A percentile compares a stretch with the other conserved stretches of the same genome.
Evolutionary conservation across 2,888 invertebrate species (phyloP).

Genomic region (Hirtodrosophila histrioides): DNA sequence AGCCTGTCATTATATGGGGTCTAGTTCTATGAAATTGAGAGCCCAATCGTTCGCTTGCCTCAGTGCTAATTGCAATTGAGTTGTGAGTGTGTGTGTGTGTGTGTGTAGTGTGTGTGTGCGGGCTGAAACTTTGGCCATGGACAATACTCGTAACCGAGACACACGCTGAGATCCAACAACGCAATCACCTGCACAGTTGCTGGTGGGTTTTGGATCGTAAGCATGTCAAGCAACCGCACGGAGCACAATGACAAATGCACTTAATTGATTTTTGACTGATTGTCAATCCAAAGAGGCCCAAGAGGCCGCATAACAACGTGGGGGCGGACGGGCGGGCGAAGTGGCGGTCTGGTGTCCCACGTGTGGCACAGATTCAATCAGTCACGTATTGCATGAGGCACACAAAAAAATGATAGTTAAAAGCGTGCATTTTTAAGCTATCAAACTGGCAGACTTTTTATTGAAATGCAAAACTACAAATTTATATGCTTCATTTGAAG

Average conservation of each 20-base stretch:
- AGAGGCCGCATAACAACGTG: background rate
- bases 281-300: constrained; percentile 30
- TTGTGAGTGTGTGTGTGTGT: constrained; percentile 36
- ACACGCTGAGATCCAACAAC: constrained; percentile 29
- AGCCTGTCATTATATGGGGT: constrained; percentile 39
- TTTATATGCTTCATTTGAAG: no score
- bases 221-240: constrained; percentile 42
- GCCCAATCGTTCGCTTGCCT: constrained; percentile 32
- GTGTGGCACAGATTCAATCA: constrained; percentile 14
- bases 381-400: background rate
- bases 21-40: constrained; percentile 32
- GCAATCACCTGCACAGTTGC: constrained; percentile 36
- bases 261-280: constrained; percentile 66
- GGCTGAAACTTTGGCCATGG: constrained; percentile 16
- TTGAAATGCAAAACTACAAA: no score
- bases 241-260: constrained; percentile 49
- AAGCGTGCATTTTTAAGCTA: no score
- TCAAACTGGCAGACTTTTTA: no score
- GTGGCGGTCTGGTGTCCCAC: constrained; percentile 8
- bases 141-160: constrained; percentile 19
- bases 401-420: background rate
- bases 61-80: constrained; percentile 79
- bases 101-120: background rate
- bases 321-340: background rate
- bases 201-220: constrained; percentile 13